Conservation (phyloP, 2,888 invertebrate genomes). For the Brachycybe producta region DNA sequence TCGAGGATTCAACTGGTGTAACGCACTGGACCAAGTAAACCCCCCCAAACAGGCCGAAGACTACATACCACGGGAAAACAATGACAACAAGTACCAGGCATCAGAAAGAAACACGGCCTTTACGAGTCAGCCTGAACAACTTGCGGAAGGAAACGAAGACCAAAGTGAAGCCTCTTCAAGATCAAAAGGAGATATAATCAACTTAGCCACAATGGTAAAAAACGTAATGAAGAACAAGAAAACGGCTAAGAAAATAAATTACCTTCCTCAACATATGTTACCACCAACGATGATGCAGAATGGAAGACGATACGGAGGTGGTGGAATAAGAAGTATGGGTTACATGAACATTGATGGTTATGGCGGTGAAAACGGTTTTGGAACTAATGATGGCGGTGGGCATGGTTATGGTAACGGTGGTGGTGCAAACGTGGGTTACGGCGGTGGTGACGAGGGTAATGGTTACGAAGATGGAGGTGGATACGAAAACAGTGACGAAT, state of each 20-base stretch:
- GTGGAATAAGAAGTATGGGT: not conserved
- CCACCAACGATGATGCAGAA: constrained; percentile 1
- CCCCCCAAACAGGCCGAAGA: no score
- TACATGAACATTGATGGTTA: not conserved
- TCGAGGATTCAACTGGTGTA: no score
- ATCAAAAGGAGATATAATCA: no score
- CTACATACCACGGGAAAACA: no score
- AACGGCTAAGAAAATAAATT: constrained; percentile 1
- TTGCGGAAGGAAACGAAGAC: no score
- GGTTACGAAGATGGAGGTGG: constrained; percentile 1
- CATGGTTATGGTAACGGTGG: not conserved
- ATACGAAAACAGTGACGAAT: not conserved
- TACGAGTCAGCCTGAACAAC: no score
- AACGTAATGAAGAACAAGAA: not conserved
- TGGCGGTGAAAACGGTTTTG: not conserved
- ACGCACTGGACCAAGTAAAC: no score
- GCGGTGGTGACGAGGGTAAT: not conserved
- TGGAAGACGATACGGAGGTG: not conserved
- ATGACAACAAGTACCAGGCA: no score
- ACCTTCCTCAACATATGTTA: not conserved
- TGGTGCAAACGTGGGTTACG: not conserved
- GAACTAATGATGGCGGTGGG: not conserved
- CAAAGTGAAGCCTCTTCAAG: no score
- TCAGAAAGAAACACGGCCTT: no score
- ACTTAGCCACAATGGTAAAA: constrained; percentile 1